These are phyloP conservation scores for Eriocheir sinensis DNA, from an alignment of 1,140 invertebrate genomes.

Conservation along the genomic window DNA sequence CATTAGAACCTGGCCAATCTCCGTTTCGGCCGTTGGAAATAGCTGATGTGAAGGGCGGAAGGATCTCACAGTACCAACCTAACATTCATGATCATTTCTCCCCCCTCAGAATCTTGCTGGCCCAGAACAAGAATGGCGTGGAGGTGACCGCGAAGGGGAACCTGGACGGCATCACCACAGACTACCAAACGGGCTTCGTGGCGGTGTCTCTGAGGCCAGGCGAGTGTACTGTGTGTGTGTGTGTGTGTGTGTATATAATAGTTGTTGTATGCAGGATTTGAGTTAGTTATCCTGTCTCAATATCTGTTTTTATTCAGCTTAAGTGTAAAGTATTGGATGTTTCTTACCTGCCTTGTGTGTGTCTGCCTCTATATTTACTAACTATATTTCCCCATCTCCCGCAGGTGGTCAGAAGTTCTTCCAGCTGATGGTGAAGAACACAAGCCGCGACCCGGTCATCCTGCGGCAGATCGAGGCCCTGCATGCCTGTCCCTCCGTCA, in stretches of 20 bases:
- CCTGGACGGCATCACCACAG: background rate
- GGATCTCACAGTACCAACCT: too few relatives aligned
- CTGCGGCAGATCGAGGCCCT: conserved; percentile 57
- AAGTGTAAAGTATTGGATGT: too few relatives aligned
- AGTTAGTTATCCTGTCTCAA: too few relatives aligned
- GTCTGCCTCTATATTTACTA: too few relatives aligned
- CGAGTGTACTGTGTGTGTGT: conserved; percentile 8
- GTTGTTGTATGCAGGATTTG: too few relatives aligned
- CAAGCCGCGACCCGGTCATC: conserved; percentile 37
- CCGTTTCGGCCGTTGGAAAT: too few relatives aligned
- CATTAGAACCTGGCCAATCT: too few relatives aligned
- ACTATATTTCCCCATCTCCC: too few relatives aligned
- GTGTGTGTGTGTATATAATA: background rate
- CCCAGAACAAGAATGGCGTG: conserved; percentile 55
- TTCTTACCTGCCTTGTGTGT: too few relatives aligned
- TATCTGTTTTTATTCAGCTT: too few relatives aligned
- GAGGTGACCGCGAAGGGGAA: conserved; percentile 32
- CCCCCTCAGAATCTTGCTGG: conserved; percentile 42
- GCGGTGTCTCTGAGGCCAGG: conserved; percentile 34
- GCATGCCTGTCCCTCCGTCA: background rate
- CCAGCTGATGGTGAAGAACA: conserved; percentile 45
- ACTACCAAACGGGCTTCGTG: conserved; percentile 31
- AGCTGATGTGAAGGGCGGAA: too few relatives aligned
- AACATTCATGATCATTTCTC: too few relatives aligned
- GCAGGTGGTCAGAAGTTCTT: conserved; percentile 41